Percentiles rank a stretch among this genome's conserved stretches.
These are phyloP conservation scores for Brachyopa scutellaris DNA, from an alignment of 2,888 invertebrate genomes.

Conservation along the genomic window DNA sequence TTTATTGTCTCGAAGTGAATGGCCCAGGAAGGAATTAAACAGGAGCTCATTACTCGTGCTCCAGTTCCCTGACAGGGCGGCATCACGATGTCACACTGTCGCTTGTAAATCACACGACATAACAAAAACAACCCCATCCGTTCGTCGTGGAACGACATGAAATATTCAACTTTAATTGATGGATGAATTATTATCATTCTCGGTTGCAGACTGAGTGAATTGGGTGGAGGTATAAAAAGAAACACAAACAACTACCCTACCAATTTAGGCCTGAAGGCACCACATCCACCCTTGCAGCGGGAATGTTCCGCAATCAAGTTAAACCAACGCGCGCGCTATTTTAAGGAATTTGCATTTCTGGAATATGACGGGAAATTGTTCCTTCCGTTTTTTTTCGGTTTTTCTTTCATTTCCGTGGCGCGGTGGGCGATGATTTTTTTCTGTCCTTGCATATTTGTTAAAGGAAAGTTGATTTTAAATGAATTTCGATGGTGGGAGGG, in stretches of 20 bases:
- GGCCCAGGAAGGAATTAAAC: too few relatives aligned
- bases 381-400: background rate
- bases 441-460: too few relatives aligned
- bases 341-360: constrained; percentile 28
- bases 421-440: background rate
- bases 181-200: constrained; percentile 14
- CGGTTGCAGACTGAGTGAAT: too few relatives aligned
- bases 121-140: background rate
- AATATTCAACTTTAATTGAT: constrained; percentile 28
- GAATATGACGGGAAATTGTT: constrained; percentile 2
- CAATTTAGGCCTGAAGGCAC: background rate
- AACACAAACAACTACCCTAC: background rate
- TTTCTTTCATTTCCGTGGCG: background rate
- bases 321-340: constrained; percentile 6
- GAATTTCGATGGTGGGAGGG: too few relatives aligned
- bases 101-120: too few relatives aligned
- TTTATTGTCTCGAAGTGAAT: too few relatives aligned
- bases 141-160: background rate
- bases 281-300: background rate
- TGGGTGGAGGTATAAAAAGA: background rate
- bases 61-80: too few relatives aligned
- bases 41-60: too few relatives aligned
- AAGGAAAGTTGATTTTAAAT: too few relatives aligned
- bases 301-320: background rate
- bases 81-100: too few relatives aligned